Evolutionary conservation across 2,113 vertebrate genomes (phyloP), one percentile per base, ranked within the genome.

Genomic region (Pseudopodoces humilis): DNA sequence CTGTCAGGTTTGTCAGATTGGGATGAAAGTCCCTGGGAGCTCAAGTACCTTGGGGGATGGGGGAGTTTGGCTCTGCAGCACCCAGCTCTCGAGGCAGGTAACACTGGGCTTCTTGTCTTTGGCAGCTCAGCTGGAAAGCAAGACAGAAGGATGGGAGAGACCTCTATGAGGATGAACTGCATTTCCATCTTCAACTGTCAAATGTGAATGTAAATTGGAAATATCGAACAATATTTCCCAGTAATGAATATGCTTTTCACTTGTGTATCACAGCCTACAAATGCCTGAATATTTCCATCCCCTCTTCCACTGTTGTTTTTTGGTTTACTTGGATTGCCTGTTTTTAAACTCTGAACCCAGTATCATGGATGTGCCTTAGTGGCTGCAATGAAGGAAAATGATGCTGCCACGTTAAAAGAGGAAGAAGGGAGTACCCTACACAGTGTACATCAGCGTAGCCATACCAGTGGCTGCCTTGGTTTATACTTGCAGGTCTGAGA

Each of bases 241-340:
- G 59, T 85, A 97, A 95, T 94, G 71, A 96, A 69, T 81, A 74
- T 41, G 16, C 53, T 96, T 95, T 95, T 94, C 77, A 74, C 96
- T 84, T 82, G 20, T 76, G 90, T 69, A 64, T 82, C 68, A 44
- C 64, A 81, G 88, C 41, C 88, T 95, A 56, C 53, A 91, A 81
- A 76, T 69, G 30, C 33, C 24, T 44, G 84, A 95, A 33, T 83
- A 70, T 86, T 97, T 75, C 20, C 47, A 64, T 53, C 55, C 28
- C 16, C 50, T 44, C 28, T 41, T 83, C 27, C 37, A 30, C 35
- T 65, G 27, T 49, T 62, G 27, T 22, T 23, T n/a, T 85, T 62
- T 24, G 21, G 5, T 44, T 39, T 90, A 46, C 47, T 65, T 75
- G n/a, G 69, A 67, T 23, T 82, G 35, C 21, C 13, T 20, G 9